A percentile compares a stretch with the other conserved stretches of the same genome.
Conservation (phyloP, 1,140 invertebrate species). For the Euglossa dilemma region DNA sequence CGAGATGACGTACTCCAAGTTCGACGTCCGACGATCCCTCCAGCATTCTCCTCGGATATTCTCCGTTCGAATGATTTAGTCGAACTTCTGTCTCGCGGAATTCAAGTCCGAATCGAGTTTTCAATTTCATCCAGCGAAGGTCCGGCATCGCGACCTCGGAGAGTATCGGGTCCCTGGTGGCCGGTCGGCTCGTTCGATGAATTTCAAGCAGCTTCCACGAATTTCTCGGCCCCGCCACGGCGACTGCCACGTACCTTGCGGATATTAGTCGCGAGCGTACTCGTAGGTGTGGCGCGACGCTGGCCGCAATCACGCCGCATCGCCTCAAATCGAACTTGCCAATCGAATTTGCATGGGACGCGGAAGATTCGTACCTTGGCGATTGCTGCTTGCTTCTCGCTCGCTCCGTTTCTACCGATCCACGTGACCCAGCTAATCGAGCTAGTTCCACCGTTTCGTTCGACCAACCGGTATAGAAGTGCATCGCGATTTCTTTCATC, state of each 20-base stretch:
- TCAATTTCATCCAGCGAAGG: conserved; percentile 66
- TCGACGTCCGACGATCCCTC: background rate
- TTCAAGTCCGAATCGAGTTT: conserved; percentile 73
- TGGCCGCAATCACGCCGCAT: conserved; percentile 15
- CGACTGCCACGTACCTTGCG: conserved; percentile 23
- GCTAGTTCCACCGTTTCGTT: background rate
- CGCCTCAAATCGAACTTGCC: conserved; percentile 61
- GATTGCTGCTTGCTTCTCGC: background rate
- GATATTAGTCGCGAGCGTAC: conserved; percentile 55
- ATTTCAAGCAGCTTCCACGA: conserved; percentile 57
- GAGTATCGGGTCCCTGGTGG: conserved; percentile 7
- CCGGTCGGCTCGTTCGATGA: conserved; percentile 45
- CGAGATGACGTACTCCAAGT: background rate
- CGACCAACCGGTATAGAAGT: too few relatives aligned
- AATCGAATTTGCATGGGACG: conserved; percentile 74
- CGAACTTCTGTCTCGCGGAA: conserved; percentile 43
- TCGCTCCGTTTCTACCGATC: conserved; percentile 14
- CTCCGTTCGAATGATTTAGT: conserved; percentile 61
- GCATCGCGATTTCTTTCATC: too few relatives aligned
- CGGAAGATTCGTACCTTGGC: conserved; percentile 44
- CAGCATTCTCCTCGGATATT: background rate
- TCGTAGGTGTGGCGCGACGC: conserved; percentile 12
- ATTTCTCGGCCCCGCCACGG: conserved; percentile 14
- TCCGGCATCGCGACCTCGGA: conserved; percentile 23
- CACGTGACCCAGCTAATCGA: background rate